These are phyloP conservation scores for Cichlasoma orientale DNA, from an alignment of 2,797 vertebrate genomes.

Conservation along the genomic window DNA sequence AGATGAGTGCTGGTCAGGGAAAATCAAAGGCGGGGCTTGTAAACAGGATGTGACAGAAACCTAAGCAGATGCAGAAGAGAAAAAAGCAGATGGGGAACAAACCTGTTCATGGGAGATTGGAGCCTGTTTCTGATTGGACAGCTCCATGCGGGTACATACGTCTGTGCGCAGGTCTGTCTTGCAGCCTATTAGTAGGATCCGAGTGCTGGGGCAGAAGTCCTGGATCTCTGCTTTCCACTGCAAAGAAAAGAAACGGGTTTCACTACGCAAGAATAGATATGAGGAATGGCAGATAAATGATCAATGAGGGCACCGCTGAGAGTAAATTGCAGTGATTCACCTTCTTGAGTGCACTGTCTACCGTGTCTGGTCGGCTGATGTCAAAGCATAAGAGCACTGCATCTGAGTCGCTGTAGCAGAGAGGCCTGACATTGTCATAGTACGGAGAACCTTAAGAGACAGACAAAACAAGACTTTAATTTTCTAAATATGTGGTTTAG, in stretches of 20 bases:
- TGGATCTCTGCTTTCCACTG: conserved; percentile 96
- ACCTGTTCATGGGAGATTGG: conserved; percentile 95
- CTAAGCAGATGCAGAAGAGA: background rate
- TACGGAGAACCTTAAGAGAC: conserved; percentile 88
- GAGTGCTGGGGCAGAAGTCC: conserved; percentile 92
- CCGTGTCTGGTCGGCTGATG: conserved; percentile 90
- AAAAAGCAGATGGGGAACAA: conserved; percentile 6
- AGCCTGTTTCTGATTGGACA: conserved; percentile 91
- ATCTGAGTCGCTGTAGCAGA: conserved; percentile 96
- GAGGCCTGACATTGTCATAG: conserved; percentile 95
- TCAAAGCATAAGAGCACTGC: conserved; percentile 94
- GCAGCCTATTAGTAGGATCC: conserved; percentile 92
- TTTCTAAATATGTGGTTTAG: background rate
- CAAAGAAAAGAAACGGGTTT: conserved; percentile 1
- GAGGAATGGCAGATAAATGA: background rate
- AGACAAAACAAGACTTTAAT: background rate
- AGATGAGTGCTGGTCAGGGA: background rate
- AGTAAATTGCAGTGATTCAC: conserved; percentile 58
- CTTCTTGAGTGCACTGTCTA: conserved; percentile 92
- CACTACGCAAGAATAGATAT: background rate
- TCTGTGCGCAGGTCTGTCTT: conserved; percentile 94
- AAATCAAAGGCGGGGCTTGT: background rate
- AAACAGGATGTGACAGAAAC: background rate
- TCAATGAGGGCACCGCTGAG: background rate
- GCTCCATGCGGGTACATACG: conserved; percentile 92